A percentile compares a stretch with the other conserved stretches of the same genome.
Evolutionary conservation across 2,113 vertebrate species (phyloP).

Genomic region (Miniopterus natalensis): DNA sequence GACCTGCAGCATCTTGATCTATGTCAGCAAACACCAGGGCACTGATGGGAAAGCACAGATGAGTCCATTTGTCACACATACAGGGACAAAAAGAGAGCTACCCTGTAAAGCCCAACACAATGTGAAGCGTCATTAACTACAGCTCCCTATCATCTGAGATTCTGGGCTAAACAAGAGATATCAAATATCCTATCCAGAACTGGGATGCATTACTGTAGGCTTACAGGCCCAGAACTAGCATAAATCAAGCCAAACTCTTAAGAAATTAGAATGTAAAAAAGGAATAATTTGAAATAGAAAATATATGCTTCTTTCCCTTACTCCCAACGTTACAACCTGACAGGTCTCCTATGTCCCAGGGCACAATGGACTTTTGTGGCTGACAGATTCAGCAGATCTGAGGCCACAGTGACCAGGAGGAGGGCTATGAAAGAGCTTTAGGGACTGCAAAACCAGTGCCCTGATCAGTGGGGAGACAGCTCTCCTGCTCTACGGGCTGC

Average conservation of each 20-base stretch:
- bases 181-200: slow-evolving; percentile 40
- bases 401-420: not conserved
- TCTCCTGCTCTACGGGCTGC: not conserved
- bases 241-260: slow-evolving; percentile 63
- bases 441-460: not conserved
- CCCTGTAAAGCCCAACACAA: slow-evolving; percentile 5
- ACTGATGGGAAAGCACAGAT: slow-evolving; percentile 21
- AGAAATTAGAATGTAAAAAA: slow-evolving; percentile 68
- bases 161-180: slow-evolving; percentile 51
- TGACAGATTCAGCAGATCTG: not conserved
- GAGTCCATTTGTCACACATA: slow-evolving; percentile 30
- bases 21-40: slow-evolving; percentile 29
- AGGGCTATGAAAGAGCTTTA: not conserved
- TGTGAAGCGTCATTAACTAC: not conserved
- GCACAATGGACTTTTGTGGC: not conserved
- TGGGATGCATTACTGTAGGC: slow-evolving; percentile 53
- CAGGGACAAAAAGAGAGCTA: slow-evolving; percentile 6
- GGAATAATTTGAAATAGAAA: slow-evolving; percentile 60
- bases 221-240: slow-evolving; percentile 11
- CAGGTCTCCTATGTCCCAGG: not conserved
- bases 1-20: slow-evolving; percentile 15
- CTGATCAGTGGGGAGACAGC: not conserved
- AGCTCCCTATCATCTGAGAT: slow-evolving; percentile 46
- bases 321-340: slow-evolving; percentile 6
- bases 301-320: not conserved